Conservation (phyloP, 2,113 vertebrate species). For the Phaetusa simplex region DNA sequence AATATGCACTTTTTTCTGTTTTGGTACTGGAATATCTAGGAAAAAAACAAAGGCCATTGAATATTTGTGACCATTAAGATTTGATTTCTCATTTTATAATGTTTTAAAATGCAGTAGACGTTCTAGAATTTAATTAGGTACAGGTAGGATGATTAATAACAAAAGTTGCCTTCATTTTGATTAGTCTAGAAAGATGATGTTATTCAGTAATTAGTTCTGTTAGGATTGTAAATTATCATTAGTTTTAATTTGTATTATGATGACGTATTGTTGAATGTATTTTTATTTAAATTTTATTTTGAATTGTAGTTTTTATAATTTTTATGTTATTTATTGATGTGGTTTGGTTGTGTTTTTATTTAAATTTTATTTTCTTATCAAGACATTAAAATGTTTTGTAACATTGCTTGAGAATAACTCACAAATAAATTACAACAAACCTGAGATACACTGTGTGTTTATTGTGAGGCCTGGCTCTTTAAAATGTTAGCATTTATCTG, state of each 20-base stretch:
- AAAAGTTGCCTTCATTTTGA: constrained; percentile 65
- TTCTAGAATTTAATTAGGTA: constrained; percentile 65
- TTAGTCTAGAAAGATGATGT: constrained; percentile 63
- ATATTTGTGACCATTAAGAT: constrained; percentile 24
- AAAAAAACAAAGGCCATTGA: background rate
- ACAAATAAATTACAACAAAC: constrained; percentile 71
- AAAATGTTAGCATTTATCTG: background rate
- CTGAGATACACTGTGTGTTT: background rate
- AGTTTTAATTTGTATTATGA: constrained; percentile 69
- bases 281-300: constrained; percentile 87
- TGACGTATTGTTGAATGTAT: constrained; percentile 77
- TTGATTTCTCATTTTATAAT: constrained; percentile 51
- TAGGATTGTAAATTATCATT: constrained; percentile 74
- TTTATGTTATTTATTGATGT: too few relatives aligned
- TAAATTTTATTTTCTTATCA: constrained; percentile 84
- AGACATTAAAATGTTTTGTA: constrained; percentile 77
- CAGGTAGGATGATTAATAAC: constrained; percentile 43
- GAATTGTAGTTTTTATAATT: too few relatives aligned
- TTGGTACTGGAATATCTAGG: constrained; percentile 60
- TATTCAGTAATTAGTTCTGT: constrained; percentile 63
- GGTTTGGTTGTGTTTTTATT: constrained; percentile 86
- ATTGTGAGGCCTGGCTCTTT: background rate
- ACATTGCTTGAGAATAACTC: constrained; percentile 73
- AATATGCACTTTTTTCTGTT: constrained; percentile 71
- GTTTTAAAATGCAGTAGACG: constrained; percentile 54